Evolutionary conservation across 2,113 vertebrate genomes (phyloP).

Genomic region (Cryptotis parvus): DNA sequence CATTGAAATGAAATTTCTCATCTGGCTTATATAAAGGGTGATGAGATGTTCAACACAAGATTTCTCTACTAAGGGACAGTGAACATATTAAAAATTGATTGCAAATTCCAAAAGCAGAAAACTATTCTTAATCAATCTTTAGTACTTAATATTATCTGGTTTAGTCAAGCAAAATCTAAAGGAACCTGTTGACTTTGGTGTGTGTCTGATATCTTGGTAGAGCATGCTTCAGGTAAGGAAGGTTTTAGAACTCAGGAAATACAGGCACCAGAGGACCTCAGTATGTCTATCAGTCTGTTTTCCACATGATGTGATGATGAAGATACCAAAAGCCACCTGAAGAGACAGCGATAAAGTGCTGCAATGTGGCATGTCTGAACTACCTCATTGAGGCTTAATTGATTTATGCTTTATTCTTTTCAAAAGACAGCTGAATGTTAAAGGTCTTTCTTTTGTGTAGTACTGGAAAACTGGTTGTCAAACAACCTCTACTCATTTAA

Average conservation of each 20-base stretch:
- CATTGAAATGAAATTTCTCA: conserved; percentile 72
- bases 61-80: conserved; percentile 50
- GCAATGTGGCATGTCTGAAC: conserved; percentile 80
- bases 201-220: background rate
- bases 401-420: conserved; percentile 90
- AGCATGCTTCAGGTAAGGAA: background rate
- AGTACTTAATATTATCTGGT: conserved; percentile 25
- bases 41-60: conserved; percentile 63
- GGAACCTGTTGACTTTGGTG: conserved; percentile 3
- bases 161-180: background rate
- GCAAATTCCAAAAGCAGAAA: conserved; percentile 44
- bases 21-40: conserved; percentile 62
- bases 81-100: conserved; percentile 45
- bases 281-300: conserved; percentile 37
- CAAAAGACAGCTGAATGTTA: conserved; percentile 90
- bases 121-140: conserved; percentile 52
- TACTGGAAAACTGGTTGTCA: conserved; percentile 89
- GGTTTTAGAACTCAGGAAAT: background rate
- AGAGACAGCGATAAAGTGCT: conserved; percentile 80
- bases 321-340: conserved; percentile 78
- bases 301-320: background rate
- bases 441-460: conserved; percentile 89
- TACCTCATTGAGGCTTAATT: conserved; percentile 86
- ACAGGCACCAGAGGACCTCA: background rate
- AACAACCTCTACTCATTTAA: conserved; percentile 90